Evolutionary conservation across 1,140 invertebrate genomes (phyloP), one percentile per base, ranked within the genome.

Genomic region (Cotesia chilonis): DNA sequence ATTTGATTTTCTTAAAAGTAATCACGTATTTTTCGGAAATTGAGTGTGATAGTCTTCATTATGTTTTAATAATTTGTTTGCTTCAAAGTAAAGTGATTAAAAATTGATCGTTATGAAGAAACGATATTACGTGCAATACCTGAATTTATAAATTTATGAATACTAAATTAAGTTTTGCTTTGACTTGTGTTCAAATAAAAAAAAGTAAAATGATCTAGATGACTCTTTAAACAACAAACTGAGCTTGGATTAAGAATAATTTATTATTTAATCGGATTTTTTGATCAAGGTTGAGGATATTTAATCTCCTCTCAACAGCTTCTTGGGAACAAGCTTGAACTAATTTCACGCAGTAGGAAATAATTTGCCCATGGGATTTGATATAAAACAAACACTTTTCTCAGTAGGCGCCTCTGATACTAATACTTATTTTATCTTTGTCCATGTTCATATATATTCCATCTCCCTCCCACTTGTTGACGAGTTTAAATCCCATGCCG

Each of bases 371-470:
- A 51, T 71, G 65, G 71, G 71, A 72, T 68, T 36, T 47, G 69
- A 61, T 70, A 69, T 77, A 74, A 77, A 77, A 75, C 76, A 74
- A 77, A 77, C 76, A 77, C 74, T 77, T 75, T 77, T 74, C 68
- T 67, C 69, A 66, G 41, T 61, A 68, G 74, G 74, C 74, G 73
- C 74, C 71, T 72, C 69, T 63, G 51, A 55, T 59, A 59, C 57
- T 20, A 52, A 17, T 64, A 60, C 70, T 73, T 68, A 17, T 65
- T 65, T 3, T 52, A 47, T 68, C 36, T 38, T n/a, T 57, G 41
- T 28, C 38, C 10, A 20, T 38, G n/a, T 20, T 37, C 1, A 4
- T 36, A 36, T 7, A 41, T 71, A 38, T 52, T 54, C 28, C 9
- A 20, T 37, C 20, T 67, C 65, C 20, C 35, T 67, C 65, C 14